Base-by-base conservation (phyloP, 2,888 invertebrate species). In the Ormyrus rosae region DNA sequence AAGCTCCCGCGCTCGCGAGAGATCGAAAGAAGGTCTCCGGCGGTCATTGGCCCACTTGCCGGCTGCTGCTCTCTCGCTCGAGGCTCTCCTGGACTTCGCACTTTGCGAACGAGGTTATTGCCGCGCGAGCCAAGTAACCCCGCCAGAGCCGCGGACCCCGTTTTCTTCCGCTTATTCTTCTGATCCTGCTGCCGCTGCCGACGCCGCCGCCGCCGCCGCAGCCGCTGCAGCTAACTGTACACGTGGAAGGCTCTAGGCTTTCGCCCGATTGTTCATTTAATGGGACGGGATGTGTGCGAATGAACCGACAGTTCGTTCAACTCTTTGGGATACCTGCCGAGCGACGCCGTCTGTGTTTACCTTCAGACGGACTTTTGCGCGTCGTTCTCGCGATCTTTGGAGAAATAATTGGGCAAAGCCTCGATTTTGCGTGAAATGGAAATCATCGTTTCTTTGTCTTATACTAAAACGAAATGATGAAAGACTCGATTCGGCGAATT, bases 31-130 rank as follows among this genome's bases (percentile, higher is more conserved):
- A 90, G 90, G 90, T 90, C 90, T 90, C 89, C 87, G 85, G 86
- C 90, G 90, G 90, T 90, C 90, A 88, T 90, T 90, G 90, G 90
- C 89, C 90, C 85, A 90, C 90, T 90, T 90, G 76, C 86, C 79
- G 70, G 81, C 84, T 34, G 64, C 58, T 50, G 64, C 61, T n/a
- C 11, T 67, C 73, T 65, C 67, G 48, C 51, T 53, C 8, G 34
- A 2, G 48, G 8, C 6, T 34, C 8, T 45, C 53, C 5, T 48
- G 51, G 50, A 56, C 80, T 71, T 56, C 55, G 75, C 65, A n/a
- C 71, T 46, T 58, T 46, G 74, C 68, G 75, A 81, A 55, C 48
- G 76, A 81, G 80, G 80, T 80, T 80, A 80, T 68, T 56, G 61
- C 68, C 67, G 60, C 34, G 34, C 34, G 34, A 34, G 34, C 34